Evolutionary conservation across 2,797 vertebrate genomes (phyloP).

Genomic region (Eulemur albifrons): DNA sequence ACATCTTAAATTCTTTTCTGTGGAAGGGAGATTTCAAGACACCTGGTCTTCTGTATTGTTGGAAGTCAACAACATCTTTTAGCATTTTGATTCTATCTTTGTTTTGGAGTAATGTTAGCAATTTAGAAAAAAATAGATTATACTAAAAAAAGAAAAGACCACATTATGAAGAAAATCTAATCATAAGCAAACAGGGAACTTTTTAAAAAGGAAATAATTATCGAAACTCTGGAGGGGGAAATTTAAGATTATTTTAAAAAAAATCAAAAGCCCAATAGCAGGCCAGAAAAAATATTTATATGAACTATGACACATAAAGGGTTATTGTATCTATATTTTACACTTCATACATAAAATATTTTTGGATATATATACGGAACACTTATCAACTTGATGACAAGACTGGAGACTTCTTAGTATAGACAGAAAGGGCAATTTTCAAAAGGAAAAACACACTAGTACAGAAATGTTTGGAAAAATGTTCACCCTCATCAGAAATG

Average conservation of each 20-base stretch:
- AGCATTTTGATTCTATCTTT: not conserved
- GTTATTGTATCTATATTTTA: not conserved
- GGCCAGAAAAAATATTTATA: not conserved
- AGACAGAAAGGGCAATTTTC: not conserved
- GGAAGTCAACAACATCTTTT: not conserved
- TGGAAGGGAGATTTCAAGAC: not conserved
- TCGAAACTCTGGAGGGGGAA: not conserved
- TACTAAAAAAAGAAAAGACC: not conserved
- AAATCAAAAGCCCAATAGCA: not conserved
- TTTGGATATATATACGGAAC: not conserved
- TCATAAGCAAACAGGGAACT: not conserved
- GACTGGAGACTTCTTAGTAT: not conserved
- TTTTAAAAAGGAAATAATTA: not conserved
- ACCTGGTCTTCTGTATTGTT: not conserved
- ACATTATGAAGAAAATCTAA: constrained; percentile 3
- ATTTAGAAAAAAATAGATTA: not conserved
- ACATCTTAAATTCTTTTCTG: not conserved
- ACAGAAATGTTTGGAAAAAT: not conserved
- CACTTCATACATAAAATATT: not conserved
- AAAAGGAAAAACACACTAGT: not conserved
- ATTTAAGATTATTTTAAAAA: not conserved
- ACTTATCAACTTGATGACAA: not conserved
- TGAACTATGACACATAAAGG: not conserved
- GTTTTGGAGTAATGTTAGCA: not conserved
- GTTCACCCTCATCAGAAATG: not conserved